A percentile compares a stretch with the other conserved stretches of the same genome.
Evolutionary conservation across 1,140 invertebrate genomes (phyloP).

Genomic region (Bilobella aurantiaca): DNA sequence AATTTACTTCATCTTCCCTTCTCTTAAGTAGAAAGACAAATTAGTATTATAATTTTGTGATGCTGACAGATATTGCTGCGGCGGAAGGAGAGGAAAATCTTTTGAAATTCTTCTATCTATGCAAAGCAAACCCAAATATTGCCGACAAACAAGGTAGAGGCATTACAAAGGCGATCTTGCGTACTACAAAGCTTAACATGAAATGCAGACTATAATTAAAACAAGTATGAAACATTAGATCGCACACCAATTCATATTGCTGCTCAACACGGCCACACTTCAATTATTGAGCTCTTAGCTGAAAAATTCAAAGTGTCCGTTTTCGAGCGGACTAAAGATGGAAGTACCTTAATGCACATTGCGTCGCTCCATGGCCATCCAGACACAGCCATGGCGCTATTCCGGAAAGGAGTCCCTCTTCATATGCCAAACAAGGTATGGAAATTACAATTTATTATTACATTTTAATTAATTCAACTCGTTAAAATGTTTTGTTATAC

Average conservation of each 20-base stretch:
- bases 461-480: neutral
- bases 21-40: no score
- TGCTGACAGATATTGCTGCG: conserved; percentile 64
- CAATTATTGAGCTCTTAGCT: conserved; percentile 86
- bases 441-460: neutral
- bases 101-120: conserved; percentile 89
- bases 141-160: conserved; percentile 71
- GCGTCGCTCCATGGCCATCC: conserved; percentile 92
- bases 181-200: neutral
- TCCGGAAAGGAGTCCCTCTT: conserved; percentile 97
- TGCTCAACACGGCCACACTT: conserved; percentile 89
- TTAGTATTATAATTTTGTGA: neutral
- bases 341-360: conserved; percentile 96
- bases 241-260: conserved; percentile 60
- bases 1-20: no score
- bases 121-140: conserved; percentile 84
- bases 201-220: neutral
- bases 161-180: no score
- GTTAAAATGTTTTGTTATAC: no score
- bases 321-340: conserved; percentile 88
- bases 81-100: conserved; percentile 85
- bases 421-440: conserved; percentile 96
- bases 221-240: no score
- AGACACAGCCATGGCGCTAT: conserved; percentile 94
- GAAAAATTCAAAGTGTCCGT: conserved; percentile 97